Evolutionary conservation across 2,888 invertebrate species (phyloP).

Genomic region (Choreutis nemorana): DNA sequence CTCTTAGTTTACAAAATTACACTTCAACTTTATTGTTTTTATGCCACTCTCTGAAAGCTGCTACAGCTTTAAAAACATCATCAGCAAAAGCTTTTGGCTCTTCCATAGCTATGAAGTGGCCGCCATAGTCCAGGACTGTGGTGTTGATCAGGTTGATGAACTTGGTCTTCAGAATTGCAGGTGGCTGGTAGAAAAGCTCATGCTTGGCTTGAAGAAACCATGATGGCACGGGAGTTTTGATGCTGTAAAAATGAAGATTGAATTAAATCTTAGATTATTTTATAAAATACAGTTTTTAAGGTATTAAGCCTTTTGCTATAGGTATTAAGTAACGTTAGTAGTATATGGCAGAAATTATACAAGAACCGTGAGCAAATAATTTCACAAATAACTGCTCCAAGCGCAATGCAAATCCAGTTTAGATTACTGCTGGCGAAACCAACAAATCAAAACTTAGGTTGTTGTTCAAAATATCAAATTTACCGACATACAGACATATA

Average conservation of each 20-base stretch:
- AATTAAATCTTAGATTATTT: too few species aligned
- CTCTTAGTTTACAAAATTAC: conserved; percentile 1
- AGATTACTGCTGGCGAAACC: too few species aligned
- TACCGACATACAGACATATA: too few species aligned
- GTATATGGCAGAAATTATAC: background rate
- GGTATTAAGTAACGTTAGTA: background rate
- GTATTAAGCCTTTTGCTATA: background rate
- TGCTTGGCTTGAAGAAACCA: conserved; percentile 74
- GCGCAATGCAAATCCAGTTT: too few species aligned
- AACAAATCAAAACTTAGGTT: too few species aligned
- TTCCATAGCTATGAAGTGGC: conserved; percentile 88
- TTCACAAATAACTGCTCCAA: too few species aligned
- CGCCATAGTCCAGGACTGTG: conserved; percentile 71
- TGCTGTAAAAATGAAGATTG: conserved; percentile 60
- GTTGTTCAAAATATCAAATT: too few species aligned
- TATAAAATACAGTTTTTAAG: background rate
- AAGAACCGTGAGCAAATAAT: too few species aligned
- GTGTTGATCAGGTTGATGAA: conserved; percentile 72
- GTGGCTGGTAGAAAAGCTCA: conserved; percentile 70
- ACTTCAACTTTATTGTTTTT: conserved; percentile 7
- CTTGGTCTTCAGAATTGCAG: conserved; percentile 63
- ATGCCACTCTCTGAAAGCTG: conserved; percentile 26
- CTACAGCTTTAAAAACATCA: conserved; percentile 65
- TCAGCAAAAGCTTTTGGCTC: conserved; percentile 72
- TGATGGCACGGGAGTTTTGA: conserved; percentile 71